Evolutionary conservation across 2,888 invertebrate genomes (phyloP).

Genomic region (Drosophila dives): DNA sequence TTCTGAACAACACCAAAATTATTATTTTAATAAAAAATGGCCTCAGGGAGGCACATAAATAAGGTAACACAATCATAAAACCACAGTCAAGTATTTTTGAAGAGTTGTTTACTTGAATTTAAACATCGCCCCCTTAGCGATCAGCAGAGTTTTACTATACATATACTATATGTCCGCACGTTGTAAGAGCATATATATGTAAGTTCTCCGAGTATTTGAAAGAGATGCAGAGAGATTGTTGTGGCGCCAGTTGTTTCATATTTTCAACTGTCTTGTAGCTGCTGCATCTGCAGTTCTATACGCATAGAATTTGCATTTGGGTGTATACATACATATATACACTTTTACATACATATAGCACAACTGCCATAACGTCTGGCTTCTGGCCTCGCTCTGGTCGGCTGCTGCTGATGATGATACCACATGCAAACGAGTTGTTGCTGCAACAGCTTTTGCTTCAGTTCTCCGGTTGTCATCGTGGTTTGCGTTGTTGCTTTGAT

Average conservation of each 20-base stretch:
- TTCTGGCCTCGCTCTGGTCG: constrained; percentile 37
- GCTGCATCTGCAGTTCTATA: constrained; percentile 39
- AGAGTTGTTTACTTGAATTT: not conserved
- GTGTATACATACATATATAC: not conserved
- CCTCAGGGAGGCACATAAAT: not conserved
- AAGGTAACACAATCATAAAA: not conserved
- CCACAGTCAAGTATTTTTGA: not conserved
- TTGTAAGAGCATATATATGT: not conserved
- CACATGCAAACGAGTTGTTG: constrained; percentile 66
- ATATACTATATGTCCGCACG: not conserved
- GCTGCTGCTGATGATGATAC: constrained; percentile 48
- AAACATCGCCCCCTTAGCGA: not conserved
- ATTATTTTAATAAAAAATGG: not conserved
- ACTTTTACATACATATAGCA: constrained; percentile 21
- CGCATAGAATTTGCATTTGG: constrained; percentile 11
- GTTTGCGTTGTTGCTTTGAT: constrained; percentile 23
- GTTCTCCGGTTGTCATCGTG: constrained; percentile 40
- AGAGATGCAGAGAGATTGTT: constrained; percentile 7
- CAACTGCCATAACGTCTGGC: constrained; percentile 42
- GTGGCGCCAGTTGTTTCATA: constrained; percentile 64
- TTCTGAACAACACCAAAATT: not conserved
- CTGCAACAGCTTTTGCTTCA: constrained; percentile 32
- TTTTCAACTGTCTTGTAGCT: constrained; percentile 37
- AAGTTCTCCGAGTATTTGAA: constrained; percentile 1
- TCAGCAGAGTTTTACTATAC: not conserved